Conservation (phyloP, 1,140 invertebrate species). For the Calliphora vicina region DNA sequence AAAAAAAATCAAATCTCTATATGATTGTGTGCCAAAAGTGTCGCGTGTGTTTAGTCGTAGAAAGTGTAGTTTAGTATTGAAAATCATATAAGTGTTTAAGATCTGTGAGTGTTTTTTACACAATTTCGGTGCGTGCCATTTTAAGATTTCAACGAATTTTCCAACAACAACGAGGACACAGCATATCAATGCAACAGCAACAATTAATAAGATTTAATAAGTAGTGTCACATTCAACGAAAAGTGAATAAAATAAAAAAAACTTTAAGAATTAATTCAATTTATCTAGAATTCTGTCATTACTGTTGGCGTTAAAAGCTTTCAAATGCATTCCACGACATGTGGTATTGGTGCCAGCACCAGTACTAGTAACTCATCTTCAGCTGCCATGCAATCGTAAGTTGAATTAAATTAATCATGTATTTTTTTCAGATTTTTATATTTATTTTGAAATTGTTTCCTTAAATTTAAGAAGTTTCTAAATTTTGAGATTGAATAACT, state of each 20-base stretch:
- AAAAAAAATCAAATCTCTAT: neutral
- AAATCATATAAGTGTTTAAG: neutral
- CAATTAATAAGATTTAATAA: neutral
- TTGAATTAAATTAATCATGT: neutral
- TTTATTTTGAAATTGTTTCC: too few relatives aligned
- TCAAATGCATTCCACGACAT: conserved; percentile 59
- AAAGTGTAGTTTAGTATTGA: conserved; percentile 3
- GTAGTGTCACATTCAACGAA: neutral
- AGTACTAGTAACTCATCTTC: conserved; percentile 36
- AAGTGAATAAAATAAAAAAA: neutral
- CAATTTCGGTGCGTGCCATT: neutral
- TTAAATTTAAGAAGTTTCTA: too few relatives aligned
- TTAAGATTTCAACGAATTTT: neutral
- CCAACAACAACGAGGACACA: neutral
- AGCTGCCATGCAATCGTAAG: conserved; percentile 25
- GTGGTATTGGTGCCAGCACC: conserved; percentile 50
- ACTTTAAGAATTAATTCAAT: neutral
- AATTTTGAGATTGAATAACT: too few relatives aligned
- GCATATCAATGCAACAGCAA: neutral
- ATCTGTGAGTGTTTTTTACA: neutral
- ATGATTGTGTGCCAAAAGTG: conserved; percentile 6
- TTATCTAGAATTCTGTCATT: neutral
- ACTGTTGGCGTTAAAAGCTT: conserved; percentile 39
- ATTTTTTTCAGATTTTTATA: too few relatives aligned
- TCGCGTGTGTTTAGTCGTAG: conserved; percentile 17